Evolutionary conservation across 2,797 vertebrate species (phyloP), one percentile per base, ranked within the genome.

Genomic region (Galago senegalensis): DNA sequence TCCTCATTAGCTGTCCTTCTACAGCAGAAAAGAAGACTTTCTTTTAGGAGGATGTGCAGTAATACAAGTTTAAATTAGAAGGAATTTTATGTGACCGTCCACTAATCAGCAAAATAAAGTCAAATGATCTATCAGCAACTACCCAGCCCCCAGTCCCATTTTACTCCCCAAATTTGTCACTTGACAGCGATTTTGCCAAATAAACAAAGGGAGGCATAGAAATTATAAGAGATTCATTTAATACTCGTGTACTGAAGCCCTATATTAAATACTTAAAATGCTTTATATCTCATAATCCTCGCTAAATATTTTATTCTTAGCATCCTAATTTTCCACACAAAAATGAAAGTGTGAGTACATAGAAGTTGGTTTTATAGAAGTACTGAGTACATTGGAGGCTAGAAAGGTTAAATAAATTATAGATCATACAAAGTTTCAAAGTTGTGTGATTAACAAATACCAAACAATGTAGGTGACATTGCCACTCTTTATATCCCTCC

Each of bases 21-120:
- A 77, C 79, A 60, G 37, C 60, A 91, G 82, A 84, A 94, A 95
- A 94, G 34, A n/a, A 34, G 69, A 61, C 67, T 91, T 96, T 89
- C 79, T 70, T 84, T 49, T 75, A 86, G 46, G 40, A 81, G 84
- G 70, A 53, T 23, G 49, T 34, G 2, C 20, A 73, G 21, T 31
- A 87, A 69, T 25, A 31, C 46, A 94, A 84, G 77, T 94, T 88
- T 93, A 88, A 93, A n/a, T 31, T 43, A 91, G 56, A 87, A 82
- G 40, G 25, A 92, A 86, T 76, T 87, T 43, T 76, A 61, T 60
- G 13, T 53, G 27, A 76, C 12, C 43, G 49, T 80, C 53, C 49
- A 25, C 80, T 61, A 85, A 91, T 56, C 20, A 21, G 76, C 72
- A 75, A 93, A 37, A 18, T 18, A 82, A 94, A 72, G 16, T 61